phyloP scores from a whole-genome alignment of 2,797 vertebrate genomes.

The Melanotaenia pygmaea region DNA sequence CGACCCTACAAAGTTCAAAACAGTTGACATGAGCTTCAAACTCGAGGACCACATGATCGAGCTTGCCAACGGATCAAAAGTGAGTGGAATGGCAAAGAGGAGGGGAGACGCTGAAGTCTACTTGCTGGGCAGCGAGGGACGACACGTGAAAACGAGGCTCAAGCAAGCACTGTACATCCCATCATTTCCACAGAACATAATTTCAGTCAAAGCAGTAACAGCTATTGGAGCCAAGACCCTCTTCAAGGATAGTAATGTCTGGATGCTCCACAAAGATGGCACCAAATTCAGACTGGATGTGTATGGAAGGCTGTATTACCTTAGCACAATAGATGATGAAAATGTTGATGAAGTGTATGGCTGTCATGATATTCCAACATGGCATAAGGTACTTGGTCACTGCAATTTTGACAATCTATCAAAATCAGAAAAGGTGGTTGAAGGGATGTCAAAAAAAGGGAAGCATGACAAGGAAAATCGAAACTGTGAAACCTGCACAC shows the following conservation, averaged over 20 bases:
- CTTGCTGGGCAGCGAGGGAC: background rate
- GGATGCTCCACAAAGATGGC: background rate
- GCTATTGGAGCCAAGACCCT: background rate
- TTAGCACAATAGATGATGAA: background rate
- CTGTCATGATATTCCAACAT: background rate
- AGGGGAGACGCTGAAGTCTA: constrained; percentile 1
- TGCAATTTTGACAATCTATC: background rate
- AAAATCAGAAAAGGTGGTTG: background rate
- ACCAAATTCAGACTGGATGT: background rate
- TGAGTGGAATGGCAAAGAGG: background rate
- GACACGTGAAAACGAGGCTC: background rate
- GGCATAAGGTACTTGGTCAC: background rate
- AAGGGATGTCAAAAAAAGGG: background rate
- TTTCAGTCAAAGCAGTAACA: constrained; percentile 6
- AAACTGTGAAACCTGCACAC: background rate
- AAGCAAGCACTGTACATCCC: background rate
- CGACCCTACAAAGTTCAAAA: background rate
- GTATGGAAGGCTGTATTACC: constrained; percentile 6
- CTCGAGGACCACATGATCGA: background rate
- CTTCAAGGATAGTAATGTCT: constrained; percentile 2
- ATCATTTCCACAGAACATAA: background rate
- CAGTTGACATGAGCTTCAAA: background rate
- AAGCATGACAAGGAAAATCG: background rate
- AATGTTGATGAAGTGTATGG: background rate
- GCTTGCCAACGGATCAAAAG: background rate